Base-by-base conservation (phyloP, 2,113 vertebrate species). In the Delphinapterus leucas region DNA sequence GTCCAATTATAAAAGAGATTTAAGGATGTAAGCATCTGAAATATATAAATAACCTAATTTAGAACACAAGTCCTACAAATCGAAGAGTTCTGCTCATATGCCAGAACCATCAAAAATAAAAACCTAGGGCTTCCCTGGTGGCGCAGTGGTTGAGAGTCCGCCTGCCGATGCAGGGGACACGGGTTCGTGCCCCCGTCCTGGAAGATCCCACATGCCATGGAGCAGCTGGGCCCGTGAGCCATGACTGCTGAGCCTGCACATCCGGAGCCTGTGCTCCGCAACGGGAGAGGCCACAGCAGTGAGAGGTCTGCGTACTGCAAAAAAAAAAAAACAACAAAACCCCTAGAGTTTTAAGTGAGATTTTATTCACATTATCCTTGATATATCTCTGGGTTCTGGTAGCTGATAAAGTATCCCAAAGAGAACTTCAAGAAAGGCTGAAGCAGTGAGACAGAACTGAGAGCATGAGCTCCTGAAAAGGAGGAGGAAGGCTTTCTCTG, bases 261-360 rank as follows among this genome's bases (percentile, higher is more conserved):
- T 44, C 44, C 44, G 9, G 44, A 44, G 44, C 44, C 44, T 47
- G 44, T 47, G 9, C 10, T 47, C 44, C 10, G 9, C 44, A 47
- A 47, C 44, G 44, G 44, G 44, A 47, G 44, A 47, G 9, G 44
- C 44, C 44, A 11, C 44, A 47, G 8, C 9, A 47, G 44, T 47
- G 44, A 47, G 44, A 47, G 44, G 44, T 10, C 44, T 2, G 44
- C 44, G 9, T 47, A 47, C 44, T 10, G 44, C 44, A 47, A 10
- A 91, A 79, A 90, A 90, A 88, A 65, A 90, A 93, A 90, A 63
- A 91, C 73, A 88, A 88, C 79, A 71, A 79, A 88, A 93, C 88
- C 63, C 20, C 23, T 88, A 55, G 73, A 76, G 41, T 84, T 92
- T 91, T 82, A 68, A 86, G 41, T 89, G 26, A 81, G 36, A 33